Evolutionary conservation across 2,888 invertebrate genomes (phyloP), one percentile per base, ranked within the genome.

Genomic region (Peribatodes rhomboidaria): DNA sequence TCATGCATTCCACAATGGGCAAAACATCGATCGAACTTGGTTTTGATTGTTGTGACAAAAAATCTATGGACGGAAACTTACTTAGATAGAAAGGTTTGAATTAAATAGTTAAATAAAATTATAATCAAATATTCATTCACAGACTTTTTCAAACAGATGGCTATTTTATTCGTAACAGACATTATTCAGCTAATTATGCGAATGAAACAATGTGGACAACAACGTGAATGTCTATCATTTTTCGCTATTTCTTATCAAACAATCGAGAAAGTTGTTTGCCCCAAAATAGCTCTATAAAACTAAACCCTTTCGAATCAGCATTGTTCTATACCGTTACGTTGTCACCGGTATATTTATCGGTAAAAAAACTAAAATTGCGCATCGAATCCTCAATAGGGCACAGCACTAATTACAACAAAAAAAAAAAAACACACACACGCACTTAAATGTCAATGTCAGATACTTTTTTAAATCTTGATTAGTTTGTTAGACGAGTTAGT

Each of bases 361-460:
- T 75, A 79, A 78, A 78, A n/a, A 72, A 64, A 53, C 78, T 79
- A 70, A 76, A 80, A 78, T 79, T 77, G 78, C 80, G 84, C 78
- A 84, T 86, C 87, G 85, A 88, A 89, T 87, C 85, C 78, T 77
- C 70, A 81, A 80, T 74, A 59, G 54, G 54, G 66, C 85, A 85
- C 83, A 79, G 76, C 83, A 84, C 82, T 75, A 69, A 68, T 39
- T 49, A 60, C 71, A 50, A 41, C 41, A 50, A 27, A 54, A 14
- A 50, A 54, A 53, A 37, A 49, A 57, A 37, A 31, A 39, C 77
- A 76, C 79, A 81, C 78, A 80, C 79, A 82, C 81, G 79, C 77
- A 84, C 82, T 85, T 33, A 49, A 41, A 14, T 54, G 61, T 61
- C 56, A 68, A 63, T 61, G 54, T 41, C 41, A 44, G 20, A 35